Conservation (phyloP, 2,888 invertebrate species). For the Malachius bipustulatus region DNA sequence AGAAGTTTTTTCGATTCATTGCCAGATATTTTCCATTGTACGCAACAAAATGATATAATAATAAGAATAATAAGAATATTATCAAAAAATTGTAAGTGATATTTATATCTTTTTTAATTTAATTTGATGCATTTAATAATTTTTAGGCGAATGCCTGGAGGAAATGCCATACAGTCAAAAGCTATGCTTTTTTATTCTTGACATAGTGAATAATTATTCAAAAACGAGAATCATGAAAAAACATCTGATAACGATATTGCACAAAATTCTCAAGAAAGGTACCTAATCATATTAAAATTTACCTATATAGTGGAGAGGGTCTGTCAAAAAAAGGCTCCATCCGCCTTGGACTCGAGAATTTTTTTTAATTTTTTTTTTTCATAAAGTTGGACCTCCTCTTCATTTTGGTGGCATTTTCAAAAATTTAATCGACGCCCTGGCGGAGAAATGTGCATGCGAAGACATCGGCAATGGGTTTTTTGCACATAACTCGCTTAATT, state of each 20-base stretch:
- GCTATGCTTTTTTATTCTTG: conserved; percentile 17
- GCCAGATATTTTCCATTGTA: conserved; percentile 12
- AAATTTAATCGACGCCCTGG: too few species aligned
- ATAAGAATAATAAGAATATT: conserved; percentile 19
- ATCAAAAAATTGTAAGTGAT: conserved; percentile 20
- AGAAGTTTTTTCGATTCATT: conserved; percentile 17
- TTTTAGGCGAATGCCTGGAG: conserved; percentile 1
- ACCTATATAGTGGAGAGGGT: too few species aligned
- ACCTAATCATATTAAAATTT: too few species aligned
- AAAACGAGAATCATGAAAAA: conserved; percentile 19
- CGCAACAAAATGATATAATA: conserved; percentile 17
- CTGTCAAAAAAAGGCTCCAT: too few species aligned
- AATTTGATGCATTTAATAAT: background rate
- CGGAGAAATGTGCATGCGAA: too few species aligned
- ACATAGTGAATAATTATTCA: conserved; percentile 12
- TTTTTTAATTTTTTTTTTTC: too few species aligned
- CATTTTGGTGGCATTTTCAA: too few species aligned
- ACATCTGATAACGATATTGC: conserved; percentile 19
- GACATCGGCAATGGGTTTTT: too few species aligned
- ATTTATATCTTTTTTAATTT: conserved; percentile 5
- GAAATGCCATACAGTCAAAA: conserved; percentile 12
- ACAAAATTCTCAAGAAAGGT: conserved; percentile 19
- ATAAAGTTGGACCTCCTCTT: too few species aligned
- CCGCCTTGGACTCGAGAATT: too few species aligned
- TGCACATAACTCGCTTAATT: too few species aligned